Evolutionary conservation across 64 coral and sea anemone species (phyloP).

Genomic region (Actinia tenebrosa): DNA sequence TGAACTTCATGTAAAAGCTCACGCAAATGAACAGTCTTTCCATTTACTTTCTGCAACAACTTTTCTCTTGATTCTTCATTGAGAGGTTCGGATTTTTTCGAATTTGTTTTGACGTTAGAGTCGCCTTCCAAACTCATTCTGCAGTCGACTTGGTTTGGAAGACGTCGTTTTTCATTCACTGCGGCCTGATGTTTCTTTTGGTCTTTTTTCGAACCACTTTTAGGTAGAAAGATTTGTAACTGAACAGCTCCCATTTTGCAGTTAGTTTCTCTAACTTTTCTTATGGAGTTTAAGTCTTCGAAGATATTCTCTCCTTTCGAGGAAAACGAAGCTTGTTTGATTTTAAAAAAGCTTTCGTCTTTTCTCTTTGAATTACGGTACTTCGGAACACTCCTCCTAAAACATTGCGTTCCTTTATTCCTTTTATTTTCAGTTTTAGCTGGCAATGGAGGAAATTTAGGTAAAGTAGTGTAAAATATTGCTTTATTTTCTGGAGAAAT

Average conservation of each 20-base stretch:
- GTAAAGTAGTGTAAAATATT: conserved; percentile 58
- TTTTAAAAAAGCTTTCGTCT: background rate
- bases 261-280: background rate
- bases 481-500: conserved; percentile 53
- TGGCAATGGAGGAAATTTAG: conserved; percentile 39
- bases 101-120: background rate
- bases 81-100: background rate
- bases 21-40: background rate
- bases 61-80: background rate
- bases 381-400: background rate
- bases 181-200: background rate
- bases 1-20: background rate
- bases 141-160: background rate
- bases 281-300: background rate
- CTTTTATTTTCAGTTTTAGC: background rate
- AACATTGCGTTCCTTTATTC: background rate
- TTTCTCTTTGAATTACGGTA: background rate
- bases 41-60: background rate
- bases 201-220: background rate
- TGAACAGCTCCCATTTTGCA: background rate
- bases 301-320: background rate
- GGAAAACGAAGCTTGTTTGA: background rate
- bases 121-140: background rate
- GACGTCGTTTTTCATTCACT: background rate
- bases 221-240: background rate